Percentiles rank a stretch among this genome's conserved stretches.
phyloP scores from a whole-genome alignment of 2,888 invertebrate species.

The Drosophila cognata region DNA sequence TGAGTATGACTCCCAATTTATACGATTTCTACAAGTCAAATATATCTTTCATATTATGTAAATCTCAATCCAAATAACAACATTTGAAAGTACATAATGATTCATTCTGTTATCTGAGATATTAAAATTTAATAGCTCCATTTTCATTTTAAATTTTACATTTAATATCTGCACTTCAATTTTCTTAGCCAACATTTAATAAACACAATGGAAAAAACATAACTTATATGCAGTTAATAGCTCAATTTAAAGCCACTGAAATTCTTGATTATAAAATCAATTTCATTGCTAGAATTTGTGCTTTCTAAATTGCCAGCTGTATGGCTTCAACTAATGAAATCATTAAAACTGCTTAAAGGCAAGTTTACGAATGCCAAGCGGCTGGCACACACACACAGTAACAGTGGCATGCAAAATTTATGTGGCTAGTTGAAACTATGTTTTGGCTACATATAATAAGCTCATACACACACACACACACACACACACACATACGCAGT shows the following conservation, averaged over 20 bases:
- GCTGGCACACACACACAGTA: slow-evolving; percentile 9
- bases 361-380: slow-evolving; percentile 46
- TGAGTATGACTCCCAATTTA: background rate
- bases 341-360: slow-evolving; percentile 74
- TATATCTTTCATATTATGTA: background rate
- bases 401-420: slow-evolving; percentile 65
- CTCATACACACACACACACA: slow-evolving; percentile 26
- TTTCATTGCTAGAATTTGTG: slow-evolving; percentile 34
- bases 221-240: background rate
- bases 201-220: no score
- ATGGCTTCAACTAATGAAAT: slow-evolving; percentile 68
- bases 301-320: slow-evolving; percentile 59
- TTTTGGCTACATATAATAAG: slow-evolving; percentile 65
- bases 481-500: slow-evolving; percentile 13
- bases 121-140: background rate
- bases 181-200: background rate
- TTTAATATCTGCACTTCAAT: background rate
- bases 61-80: no score
- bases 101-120: background rate
- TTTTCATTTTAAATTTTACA: background rate
- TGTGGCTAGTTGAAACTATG: slow-evolving; percentile 75
- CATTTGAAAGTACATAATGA: no score
- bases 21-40: background rate
- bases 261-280: slow-evolving; percentile 54
- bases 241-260: slow-evolving; percentile 3